Evolutionary conservation across 2,113 vertebrate species (phyloP), one percentile per base, ranked within the genome.

Genomic region (Columba livia): DNA sequence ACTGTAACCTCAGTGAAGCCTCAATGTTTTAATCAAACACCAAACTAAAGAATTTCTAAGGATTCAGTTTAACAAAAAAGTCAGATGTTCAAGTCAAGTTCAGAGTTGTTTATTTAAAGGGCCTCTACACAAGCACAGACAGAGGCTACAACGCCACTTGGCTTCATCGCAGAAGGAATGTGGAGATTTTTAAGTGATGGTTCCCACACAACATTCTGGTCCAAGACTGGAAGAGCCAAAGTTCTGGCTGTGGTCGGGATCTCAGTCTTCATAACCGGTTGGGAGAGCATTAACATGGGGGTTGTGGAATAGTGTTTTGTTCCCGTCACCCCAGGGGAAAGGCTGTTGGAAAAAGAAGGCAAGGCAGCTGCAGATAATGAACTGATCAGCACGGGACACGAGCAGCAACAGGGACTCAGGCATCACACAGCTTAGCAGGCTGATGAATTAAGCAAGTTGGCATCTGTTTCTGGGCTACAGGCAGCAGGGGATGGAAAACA

Each of bases 321-420:
- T 98, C 36, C 99, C 99, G 38, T 99, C 99, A 80, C 99, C 99
- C 99, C 99, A 99, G 11, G 99, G 99, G 78, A 99, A 99, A 90
- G 98, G 98, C 99, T 99, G 98, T 84, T 58, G 80, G 95, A 93
- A 31, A 92, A n/a, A 57, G 48, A 88, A 71, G 83, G 71, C 74
- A 88, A 93, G 51, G 44, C 82, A 48, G 42, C 74, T 48, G 31
- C n/a, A 91, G 82, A 15, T 64, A 6, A 25, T 57, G 32, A 29
- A 51, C 17, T 3, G 24, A 66, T 36, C 8, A 36, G 17, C 38
- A 29, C 31, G 67, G n/a, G 58, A 62, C 62, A 36, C 18, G 31
- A 56, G 10, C 34, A 89, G 44, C 36, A 73, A 6, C 0, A 1
- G 0, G 2, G 42, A 32, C 18, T 40, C 50, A 17, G 34, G 36